Conservation (phyloP, 2,113 vertebrate genomes). For the Cinclus mexicanus region DNA sequence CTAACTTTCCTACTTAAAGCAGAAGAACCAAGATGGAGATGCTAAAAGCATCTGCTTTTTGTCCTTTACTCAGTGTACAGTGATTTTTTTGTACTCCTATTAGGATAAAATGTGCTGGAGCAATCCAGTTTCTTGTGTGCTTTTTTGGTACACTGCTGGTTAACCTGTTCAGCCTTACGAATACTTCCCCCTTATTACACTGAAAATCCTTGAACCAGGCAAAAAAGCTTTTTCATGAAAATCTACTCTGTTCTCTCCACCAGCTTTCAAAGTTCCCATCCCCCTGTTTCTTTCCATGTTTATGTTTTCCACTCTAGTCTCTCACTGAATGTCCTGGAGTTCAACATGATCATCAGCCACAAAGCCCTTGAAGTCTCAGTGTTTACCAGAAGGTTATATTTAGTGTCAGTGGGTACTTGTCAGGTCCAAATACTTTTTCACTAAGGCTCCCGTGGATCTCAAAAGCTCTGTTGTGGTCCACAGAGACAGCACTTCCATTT, state of each 20-base stretch:
- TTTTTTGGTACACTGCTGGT: neutral
- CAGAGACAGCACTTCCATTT: neutral
- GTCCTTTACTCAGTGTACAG: neutral
- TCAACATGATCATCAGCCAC: constrained; percentile 18
- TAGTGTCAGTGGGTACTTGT: constrained; percentile 4
- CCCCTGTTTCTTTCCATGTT: neutral
- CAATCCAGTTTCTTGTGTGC: neutral
- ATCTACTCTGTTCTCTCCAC: neutral
- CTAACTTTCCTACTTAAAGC: neutral
- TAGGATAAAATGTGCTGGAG: neutral
- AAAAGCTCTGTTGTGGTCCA: neutral
- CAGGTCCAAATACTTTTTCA: neutral
- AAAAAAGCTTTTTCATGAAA: neutral
- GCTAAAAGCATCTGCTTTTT: neutral
- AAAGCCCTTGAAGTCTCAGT: constrained; percentile 45
- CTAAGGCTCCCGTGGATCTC: neutral
- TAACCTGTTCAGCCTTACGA: neutral
- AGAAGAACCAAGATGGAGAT: neutral
- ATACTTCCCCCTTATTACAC: neutral
- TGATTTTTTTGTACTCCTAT: neutral
- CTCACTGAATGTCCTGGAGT: constrained; percentile 5
- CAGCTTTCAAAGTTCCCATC: neutral
- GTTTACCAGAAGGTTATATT: constrained; percentile 43
- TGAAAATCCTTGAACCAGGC: neutral
- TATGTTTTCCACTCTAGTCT: constrained; percentile 11